These are phyloP conservation scores for Drymodes brunneopygia DNA, from an alignment of 2,113 vertebrate genomes.

Conservation along the genomic window DNA sequence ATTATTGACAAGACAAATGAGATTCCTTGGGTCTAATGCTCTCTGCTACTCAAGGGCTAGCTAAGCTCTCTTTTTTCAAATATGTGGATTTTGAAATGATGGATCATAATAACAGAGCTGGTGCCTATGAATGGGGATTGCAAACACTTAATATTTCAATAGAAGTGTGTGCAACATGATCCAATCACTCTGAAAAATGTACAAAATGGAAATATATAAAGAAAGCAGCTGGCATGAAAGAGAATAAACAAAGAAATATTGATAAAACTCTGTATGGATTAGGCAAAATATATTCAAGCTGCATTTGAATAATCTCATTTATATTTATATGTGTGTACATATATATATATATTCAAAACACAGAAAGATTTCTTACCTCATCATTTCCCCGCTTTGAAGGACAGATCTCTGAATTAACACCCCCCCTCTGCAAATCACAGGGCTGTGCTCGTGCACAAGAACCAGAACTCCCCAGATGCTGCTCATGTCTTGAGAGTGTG, in stretches of 20 bases:
- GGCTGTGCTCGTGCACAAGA: background rate
- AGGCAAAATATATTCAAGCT: conserved; percentile 70
- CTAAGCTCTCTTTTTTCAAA: conserved; percentile 65
- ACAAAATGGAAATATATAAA: conserved; percentile 74
- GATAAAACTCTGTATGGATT: conserved; percentile 67
- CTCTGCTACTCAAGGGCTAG: conserved; percentile 58
- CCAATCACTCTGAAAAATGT: conserved; percentile 79
- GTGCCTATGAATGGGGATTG: conserved; percentile 62
- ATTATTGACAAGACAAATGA: conserved; percentile 70
- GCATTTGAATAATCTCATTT: conserved; percentile 73
- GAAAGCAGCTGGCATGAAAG: conserved; percentile 69
- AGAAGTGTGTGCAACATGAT: conserved; percentile 70
- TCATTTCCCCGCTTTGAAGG: conserved; percentile 43
- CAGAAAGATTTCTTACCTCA: conserved; percentile 58
- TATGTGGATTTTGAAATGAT: conserved; percentile 73
- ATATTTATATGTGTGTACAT: conserved; percentile 32
- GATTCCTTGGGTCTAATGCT: conserved; percentile 65
- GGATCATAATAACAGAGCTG: conserved; percentile 73
- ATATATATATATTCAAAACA: conserved; percentile 24
- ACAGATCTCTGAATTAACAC: conserved; percentile 31
- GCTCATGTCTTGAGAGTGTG: background rate
- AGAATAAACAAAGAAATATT: conserved; percentile 79
- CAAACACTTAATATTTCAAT: conserved; percentile 79
- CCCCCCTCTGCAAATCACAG: background rate
- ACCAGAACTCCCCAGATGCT: background rate